Conservation (phyloP, 2,113 vertebrate species). For the Mirounga angustirostris region DNA sequence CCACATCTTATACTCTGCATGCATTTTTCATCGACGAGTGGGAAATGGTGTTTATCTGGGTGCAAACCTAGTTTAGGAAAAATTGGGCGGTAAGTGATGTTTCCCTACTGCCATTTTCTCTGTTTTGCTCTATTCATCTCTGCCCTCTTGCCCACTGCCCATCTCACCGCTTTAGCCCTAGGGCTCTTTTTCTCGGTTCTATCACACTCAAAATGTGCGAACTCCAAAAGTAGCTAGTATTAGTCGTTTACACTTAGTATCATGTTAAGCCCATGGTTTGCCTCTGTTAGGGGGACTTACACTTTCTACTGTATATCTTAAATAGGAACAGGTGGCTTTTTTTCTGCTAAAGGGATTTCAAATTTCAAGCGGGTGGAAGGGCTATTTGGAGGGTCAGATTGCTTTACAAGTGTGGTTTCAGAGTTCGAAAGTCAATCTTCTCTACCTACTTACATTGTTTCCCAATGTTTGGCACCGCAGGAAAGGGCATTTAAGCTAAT, state of each 20-base stretch:
- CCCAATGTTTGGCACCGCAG: neutral
- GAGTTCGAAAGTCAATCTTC: neutral
- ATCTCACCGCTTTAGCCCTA: fast-evolving
- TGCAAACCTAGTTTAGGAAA: neutral
- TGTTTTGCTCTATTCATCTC: neutral
- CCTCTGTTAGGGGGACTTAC: neutral
- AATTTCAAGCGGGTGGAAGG: neutral
- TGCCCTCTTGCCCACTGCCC: fast-evolving
- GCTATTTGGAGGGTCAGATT: neutral
- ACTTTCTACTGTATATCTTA: neutral
- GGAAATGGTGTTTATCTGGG: neutral
- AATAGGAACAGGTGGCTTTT: neutral
- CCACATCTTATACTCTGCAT: neutral
- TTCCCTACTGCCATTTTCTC: fast-evolving
- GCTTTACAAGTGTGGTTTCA: neutral
- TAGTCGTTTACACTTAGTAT: neutral
- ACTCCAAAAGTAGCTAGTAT: neutral
- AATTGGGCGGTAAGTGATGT: neutral
- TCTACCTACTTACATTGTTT: neutral
- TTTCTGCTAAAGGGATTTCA: neutral
- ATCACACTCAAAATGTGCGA: neutral
- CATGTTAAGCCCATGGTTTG: neutral
- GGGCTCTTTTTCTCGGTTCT: neutral
- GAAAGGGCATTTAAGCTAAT: neutral
- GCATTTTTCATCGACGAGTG: neutral